Evolutionary conservation across 2,797 vertebrate species (phyloP).

Genomic region (Siniperca scherzeri): DNA sequence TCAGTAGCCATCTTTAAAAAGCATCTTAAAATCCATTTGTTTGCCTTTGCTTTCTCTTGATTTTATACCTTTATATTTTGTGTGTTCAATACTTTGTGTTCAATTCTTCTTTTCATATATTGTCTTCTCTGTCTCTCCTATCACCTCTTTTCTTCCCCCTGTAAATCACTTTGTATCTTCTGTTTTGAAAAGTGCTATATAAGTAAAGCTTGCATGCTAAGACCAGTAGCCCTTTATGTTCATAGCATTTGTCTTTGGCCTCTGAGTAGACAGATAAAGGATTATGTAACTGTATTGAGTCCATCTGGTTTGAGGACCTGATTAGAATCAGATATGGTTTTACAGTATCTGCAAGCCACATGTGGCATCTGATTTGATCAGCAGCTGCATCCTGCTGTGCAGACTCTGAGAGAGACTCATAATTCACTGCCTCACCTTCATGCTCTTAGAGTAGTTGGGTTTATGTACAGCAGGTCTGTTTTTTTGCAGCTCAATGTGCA

Average conservation of each 20-base stretch:
- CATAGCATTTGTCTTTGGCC: neutral
- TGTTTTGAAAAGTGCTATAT: neutral
- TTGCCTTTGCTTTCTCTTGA: neutral
- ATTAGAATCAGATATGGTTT: slow-evolving; percentile 25
- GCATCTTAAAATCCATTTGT: neutral
- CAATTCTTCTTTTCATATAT: neutral
- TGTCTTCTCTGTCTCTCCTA: neutral
- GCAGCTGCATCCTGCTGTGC: slow-evolving; percentile 45
- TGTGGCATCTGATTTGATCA: slow-evolving; percentile 48
- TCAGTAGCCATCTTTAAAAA: neutral
- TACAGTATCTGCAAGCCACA: slow-evolving; percentile 47
- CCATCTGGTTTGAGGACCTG: slow-evolving; percentile 27
- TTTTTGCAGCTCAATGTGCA: slow-evolving; percentile 1
- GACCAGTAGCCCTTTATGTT: neutral
- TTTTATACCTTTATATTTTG: neutral
- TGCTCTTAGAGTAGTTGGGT: neutral
- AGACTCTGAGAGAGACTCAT: slow-evolving; percentile 6
- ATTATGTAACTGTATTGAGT: slow-evolving; percentile 11
- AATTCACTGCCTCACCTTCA: slow-evolving; percentile 14
- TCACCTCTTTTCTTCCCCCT: neutral
- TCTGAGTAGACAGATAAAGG: neutral
- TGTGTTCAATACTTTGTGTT: neutral
- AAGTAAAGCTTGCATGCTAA: neutral
- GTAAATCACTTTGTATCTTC: neutral
- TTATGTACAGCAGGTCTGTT: neutral